Conservation (phyloP, 53 echinoderm and acorn worm species). For the Astropecten irregularis region DNA sequence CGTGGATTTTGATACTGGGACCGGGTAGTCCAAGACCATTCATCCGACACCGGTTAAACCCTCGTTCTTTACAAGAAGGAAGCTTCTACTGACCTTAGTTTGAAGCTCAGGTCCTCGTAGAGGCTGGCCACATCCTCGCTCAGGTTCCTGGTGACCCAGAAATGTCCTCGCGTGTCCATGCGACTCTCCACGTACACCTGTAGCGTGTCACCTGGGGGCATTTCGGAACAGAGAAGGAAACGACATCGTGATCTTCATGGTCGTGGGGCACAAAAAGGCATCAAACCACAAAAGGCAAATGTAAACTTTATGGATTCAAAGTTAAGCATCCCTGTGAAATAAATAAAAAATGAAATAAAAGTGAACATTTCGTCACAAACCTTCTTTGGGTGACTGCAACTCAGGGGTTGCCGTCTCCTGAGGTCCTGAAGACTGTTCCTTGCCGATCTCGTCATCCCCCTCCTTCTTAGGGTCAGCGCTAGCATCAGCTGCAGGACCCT, state of each 20-base stretch:
- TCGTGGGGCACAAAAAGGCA: background rate
- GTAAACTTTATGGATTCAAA: background rate
- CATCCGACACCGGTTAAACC: no score
- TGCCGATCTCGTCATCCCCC: background rate
- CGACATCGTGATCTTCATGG: background rate
- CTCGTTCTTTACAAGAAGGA: no score
- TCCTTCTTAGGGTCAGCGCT: background rate
- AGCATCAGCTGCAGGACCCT: background rate
- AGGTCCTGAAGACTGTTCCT: background rate
- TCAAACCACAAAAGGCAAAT: background rate
- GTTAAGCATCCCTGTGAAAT: background rate
- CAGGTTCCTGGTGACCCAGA: constrained; percentile 89
- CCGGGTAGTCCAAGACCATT: no score
- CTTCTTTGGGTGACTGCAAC: constrained; percentile 59
- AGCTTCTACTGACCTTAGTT: constrained; percentile 75
- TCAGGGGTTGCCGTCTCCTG: background rate
- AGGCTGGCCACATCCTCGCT: constrained; percentile 68
- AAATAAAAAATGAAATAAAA: background rate
- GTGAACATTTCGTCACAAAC: no score
- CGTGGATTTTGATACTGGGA: no score
- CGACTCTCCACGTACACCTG: constrained; percentile 88
- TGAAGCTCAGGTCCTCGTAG: constrained; percentile 86
- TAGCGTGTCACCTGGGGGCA: constrained; percentile 70
- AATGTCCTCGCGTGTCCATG: constrained; percentile 79
- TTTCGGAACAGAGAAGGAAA: background rate